Evolutionary conservation across 2,113 vertebrate species (phyloP).

Genomic region (Takifugu bimaculatus): DNA sequence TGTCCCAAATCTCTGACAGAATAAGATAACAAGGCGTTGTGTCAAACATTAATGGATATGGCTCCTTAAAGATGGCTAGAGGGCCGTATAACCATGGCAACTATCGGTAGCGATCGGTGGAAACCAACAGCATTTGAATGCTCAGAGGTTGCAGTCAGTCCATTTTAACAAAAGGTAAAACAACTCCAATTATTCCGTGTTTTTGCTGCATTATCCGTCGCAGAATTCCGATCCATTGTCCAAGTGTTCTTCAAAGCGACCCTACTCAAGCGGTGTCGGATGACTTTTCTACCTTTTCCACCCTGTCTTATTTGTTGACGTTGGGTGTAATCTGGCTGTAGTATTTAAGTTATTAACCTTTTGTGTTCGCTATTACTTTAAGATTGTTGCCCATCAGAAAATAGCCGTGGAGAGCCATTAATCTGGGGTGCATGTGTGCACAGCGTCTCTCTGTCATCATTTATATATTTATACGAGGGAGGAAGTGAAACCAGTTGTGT

Average conservation of each 20-base stretch:
- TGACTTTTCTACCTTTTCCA: not conserved
- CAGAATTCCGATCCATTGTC: constrained; percentile 7
- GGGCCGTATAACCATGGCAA: constrained; percentile 29
- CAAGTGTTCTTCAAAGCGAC: not conserved
- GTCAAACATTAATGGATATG: constrained; percentile 54
- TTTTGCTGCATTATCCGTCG: not conserved
- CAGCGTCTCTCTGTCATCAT: not conserved
- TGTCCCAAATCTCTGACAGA: not conserved
- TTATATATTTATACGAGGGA: not conserved
- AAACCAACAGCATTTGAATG: not conserved
- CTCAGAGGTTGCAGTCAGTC: constrained; percentile 1
- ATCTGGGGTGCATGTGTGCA: not conserved
- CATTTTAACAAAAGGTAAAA: too few species aligned
- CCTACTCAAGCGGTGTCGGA: constrained; percentile 10
- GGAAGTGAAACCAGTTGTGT: constrained; percentile 28
- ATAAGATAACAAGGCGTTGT: constrained; percentile 17
- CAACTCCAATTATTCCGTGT: not conserved
- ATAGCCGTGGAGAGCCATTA: not conserved
- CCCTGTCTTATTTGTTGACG: not conserved
- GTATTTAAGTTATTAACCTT: not conserved
- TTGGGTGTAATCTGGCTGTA: not conserved
- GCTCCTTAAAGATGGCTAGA: constrained; percentile 25
- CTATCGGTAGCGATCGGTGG: constrained; percentile 3
- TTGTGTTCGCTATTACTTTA: not conserved
- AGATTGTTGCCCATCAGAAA: not conserved